Base-by-base conservation (phyloP, 2,797 vertebrate species). In the Ambastaia sidthimunki region DNA sequence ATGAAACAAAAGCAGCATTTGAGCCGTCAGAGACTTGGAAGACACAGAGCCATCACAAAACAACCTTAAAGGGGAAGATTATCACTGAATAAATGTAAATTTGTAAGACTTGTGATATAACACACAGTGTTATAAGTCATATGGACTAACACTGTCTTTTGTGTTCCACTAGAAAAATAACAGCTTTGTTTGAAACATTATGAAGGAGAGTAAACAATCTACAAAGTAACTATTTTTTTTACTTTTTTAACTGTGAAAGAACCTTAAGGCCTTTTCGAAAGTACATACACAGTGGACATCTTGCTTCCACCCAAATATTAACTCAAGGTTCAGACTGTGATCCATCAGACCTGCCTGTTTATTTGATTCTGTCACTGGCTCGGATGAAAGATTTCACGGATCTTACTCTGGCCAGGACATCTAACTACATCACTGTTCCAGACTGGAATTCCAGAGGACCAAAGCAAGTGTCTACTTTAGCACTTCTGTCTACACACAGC, bases 401-500 rank as follows among this genome's bases (percentile, higher is more conserved):
- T 73, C 60, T 54, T 50, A 54, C 19, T 63, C 48, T 48, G 59
- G 48, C 37, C 37, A 48, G 69, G 74, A 65, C 19, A 48, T 79
- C 70, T 57, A 47, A 68, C 57, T 60, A 78, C 69, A 78, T 83
- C 67, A 68, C 4, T 54, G 44, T 78, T 52, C 16, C 18, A 69
- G 59, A 19, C 44, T 75, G 71, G 62, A 57, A 19, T 15, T 62
- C 69, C 50, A 71, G 28, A 60, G 60, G 57, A 65, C 63, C 67
- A 66, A 78, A 34, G 21, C 2, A 18, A 63, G 23, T 71, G 13
- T 59, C 48, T 62, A 25, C 37, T 55, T 62, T 66, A 47, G 69
- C 23, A 50, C 28, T 69, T 47, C 57, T 31, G 71, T 83, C 83
- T 50, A 69, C 84, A 71, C 59, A 71, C 76, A 63, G 25, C 74